phyloP scores from a whole-genome alignment of 2,797 vertebrate genomes.

The Pogoniulus pusillus region DNA sequence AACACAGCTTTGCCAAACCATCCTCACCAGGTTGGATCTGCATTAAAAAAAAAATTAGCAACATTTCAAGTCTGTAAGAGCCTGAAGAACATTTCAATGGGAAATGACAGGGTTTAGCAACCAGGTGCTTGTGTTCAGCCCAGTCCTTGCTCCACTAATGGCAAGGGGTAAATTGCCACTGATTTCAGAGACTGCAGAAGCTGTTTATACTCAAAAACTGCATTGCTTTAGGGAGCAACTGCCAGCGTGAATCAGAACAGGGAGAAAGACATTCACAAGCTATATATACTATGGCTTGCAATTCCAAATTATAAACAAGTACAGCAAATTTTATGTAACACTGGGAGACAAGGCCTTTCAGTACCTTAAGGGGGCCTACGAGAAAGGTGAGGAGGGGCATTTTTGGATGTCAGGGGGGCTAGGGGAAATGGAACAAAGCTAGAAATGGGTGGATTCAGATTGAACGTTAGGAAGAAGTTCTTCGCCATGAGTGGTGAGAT shows the following conservation, averaged over 20 bases:
- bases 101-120: background rate
- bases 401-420: no score
- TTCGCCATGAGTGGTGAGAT: no score
- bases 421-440: no score
- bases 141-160: background rate
- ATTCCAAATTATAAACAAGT: background rate
- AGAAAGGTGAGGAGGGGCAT: no score
- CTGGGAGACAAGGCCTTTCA: background rate
- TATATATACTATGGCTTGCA: background rate
- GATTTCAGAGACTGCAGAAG: background rate
- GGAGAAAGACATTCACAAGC: background rate
- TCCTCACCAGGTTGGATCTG: background rate
- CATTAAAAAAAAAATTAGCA: background rate
- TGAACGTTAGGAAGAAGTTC: no score
- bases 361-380: no score
- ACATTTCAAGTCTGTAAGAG: background rate
- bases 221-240: conserved; percentile 25
- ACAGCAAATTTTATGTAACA: background rate
- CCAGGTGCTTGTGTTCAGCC: background rate
- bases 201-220: background rate
- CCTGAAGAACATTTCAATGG: background rate
- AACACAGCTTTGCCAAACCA: background rate
- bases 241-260: conserved; percentile 12
- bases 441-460: no score
- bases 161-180: background rate